Evolutionary conservation across 2,888 invertebrate genomes (phyloP).

Genomic region (Marronus borbonicus): DNA sequence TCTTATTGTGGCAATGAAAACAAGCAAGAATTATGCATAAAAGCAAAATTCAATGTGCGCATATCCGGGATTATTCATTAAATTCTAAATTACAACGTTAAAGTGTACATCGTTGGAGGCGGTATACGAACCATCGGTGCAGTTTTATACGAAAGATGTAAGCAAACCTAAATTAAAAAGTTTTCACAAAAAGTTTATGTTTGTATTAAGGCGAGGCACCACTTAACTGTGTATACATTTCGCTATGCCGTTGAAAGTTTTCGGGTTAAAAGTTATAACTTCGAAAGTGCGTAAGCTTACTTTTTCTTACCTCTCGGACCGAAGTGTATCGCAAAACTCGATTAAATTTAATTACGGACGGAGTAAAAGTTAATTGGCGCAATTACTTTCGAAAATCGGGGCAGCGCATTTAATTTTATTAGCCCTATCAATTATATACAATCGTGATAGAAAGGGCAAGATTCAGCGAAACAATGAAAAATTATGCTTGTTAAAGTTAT

Average conservation of each 20-base stretch:
- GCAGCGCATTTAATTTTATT: slow-evolving; percentile 26
- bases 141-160: background rate
- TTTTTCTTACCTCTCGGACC: slow-evolving; percentile 13
- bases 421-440: slow-evolving; percentile 13
- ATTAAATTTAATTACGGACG: slow-evolving; percentile 39
- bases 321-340: slow-evolving; percentile 25
- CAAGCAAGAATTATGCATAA: background rate
- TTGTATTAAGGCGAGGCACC: slow-evolving; percentile 12
- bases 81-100: background rate
- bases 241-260: slow-evolving; percentile 27
- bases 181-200: background rate
- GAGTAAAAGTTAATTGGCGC: slow-evolving; percentile 30
- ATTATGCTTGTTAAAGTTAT: slow-evolving; percentile 1
- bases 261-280: slow-evolving; percentile 27
- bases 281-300: slow-evolving; percentile 3
- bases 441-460: background rate
- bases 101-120: background rate
- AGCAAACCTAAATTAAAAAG: slow-evolving; percentile 36
- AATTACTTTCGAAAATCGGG: slow-evolving; percentile 20
- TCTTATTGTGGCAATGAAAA: too few species aligned
- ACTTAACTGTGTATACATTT: slow-evolving; percentile 13
- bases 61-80: background rate
- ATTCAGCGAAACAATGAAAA: slow-evolving; percentile 14
- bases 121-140: background rate
- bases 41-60: background rate